These are phyloP conservation scores for Semaprochilodus insignis DNA, from an alignment of 2,797 vertebrate species.

Conservation along the genomic window DNA sequence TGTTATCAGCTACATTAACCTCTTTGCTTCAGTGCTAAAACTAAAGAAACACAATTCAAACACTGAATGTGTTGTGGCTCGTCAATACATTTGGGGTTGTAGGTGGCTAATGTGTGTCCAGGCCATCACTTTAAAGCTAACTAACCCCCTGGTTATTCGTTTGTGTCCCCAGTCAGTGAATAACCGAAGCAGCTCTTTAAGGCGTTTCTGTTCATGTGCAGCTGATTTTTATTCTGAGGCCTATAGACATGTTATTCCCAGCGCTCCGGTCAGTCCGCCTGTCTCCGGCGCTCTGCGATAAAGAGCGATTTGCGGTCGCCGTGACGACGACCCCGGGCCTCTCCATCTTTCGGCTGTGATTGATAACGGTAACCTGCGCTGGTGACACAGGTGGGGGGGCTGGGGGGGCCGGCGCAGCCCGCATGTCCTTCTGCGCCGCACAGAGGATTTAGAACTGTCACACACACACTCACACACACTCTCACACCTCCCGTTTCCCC, in stretches of 20 bases:
- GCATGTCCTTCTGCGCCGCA: constrained; percentile 72
- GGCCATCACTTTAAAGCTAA: no score
- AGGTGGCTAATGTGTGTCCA: no score
- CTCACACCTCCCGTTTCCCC: constrained; percentile 65
- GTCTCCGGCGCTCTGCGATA: constrained; percentile 70
- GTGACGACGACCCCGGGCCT: constrained; percentile 75
- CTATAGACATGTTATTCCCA: constrained; percentile 79
- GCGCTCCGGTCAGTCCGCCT: constrained; percentile 76
- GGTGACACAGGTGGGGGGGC: constrained; percentile 48
- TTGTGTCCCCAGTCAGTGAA: constrained; percentile 4
- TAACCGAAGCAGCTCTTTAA: constrained; percentile 42
- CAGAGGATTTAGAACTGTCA: constrained; percentile 68
- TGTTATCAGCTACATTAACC: no score
- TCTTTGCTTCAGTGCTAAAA: no score
- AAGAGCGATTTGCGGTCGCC: constrained; percentile 80
- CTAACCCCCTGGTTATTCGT: neutral
- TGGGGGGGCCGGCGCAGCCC: constrained; percentile 48
- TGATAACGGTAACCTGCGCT: constrained; percentile 70
- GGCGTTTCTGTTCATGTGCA: constrained; percentile 58
- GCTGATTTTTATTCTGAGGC: constrained; percentile 73
- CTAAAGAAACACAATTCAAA: no score
- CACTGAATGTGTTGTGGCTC: no score
- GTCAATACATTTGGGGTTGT: no score
- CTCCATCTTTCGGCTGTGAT: constrained; percentile 73
- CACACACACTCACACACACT: constrained; percentile 54